Evolutionary conservation across 2,888 invertebrate species (phyloP).

Genomic region (Erebia epiphron): DNA sequence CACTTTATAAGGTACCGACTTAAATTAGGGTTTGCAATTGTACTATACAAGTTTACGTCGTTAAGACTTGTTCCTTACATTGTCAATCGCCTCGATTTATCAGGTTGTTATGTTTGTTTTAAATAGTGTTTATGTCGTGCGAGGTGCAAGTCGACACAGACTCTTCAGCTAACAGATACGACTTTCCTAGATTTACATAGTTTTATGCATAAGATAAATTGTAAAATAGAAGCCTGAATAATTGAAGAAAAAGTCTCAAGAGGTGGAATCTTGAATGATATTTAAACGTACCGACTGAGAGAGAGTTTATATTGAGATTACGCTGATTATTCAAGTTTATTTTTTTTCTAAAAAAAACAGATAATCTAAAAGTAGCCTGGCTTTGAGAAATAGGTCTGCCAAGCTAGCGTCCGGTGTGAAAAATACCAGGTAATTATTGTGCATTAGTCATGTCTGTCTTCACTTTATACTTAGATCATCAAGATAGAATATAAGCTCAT

Average conservation of each 20-base stretch:
- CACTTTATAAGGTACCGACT: conserved; percentile 75
- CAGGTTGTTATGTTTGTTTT: conserved; percentile 57
- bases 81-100: conserved; percentile 67
- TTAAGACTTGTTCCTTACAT: conserved; percentile 59
- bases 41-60: conserved; percentile 60
- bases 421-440: conserved; percentile 13
- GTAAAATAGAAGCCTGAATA: too few relatives aligned
- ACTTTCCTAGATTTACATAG: conserved; percentile 6
- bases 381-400: conserved; percentile 16
- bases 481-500: conserved; percentile 16
- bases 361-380: conserved; percentile 5
- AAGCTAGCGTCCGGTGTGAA: conserved; percentile 3
- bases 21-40: conserved; percentile 81
- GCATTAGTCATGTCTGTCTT: conserved; percentile 14
- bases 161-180: conserved; percentile 4
- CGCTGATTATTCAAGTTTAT: not conserved
- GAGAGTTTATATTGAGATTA: not conserved
- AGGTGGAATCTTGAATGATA: too few relatives aligned
- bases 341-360: not conserved
- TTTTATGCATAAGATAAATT: not conserved
- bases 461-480: conserved; percentile 17
- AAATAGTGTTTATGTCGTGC: conserved; percentile 47
- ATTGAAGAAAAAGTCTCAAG: too few relatives aligned
- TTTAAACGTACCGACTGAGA: too few relatives aligned
- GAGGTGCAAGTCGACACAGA: conserved; percentile 25